Evolutionary conservation across 2,113 vertebrate species (phyloP), one percentile per base, ranked within the genome.

Genomic region (Spheniscus mendiculus): DNA sequence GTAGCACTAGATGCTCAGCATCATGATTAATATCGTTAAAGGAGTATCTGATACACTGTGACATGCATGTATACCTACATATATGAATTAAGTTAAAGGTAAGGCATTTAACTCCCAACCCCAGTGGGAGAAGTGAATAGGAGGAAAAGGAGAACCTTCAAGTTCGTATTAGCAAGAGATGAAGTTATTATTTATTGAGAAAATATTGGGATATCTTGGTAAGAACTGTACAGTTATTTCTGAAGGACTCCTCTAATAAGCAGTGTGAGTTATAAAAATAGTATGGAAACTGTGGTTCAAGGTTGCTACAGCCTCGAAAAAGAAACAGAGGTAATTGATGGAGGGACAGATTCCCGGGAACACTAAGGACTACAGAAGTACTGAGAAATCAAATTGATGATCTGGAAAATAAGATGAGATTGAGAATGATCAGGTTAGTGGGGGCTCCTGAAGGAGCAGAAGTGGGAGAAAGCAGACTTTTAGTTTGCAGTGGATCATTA

Each of bases 381-480:
- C 79, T 47, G 45, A 97, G 92, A 96, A 97, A 95, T 71, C 86
- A 97, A 97, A 94, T 8, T 91, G 91, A 96, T 94, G 90, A 97
- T 93, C 78, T 94, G 93, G 91, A 97, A 96, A 94, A 94, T 80
- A 72, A 94, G 67, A 91, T 13, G 21, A 87, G 83, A 95, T 93
- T 72, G 76, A 89, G 93, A 96, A 78, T 87, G 38, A 92, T 90
- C 69, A 79, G 69, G 86, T 65, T 63, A 81, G 73, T 11, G 40
- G 66, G 40, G 42, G 52, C 69, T 96, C 55, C 83, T 79, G 67
- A 21, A 81, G 65, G 87, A 91, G 50, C 84, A 79, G 66, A 45
- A 47, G 44, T 34, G 2, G 65, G 50, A 73, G 29, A 59, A 86
- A 44, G 70, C 45, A 80, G 77, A 19, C 22, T 71, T 62, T 15